A percentile compares a stretch with the other conserved stretches of the same genome.
Conservation (phyloP, 2,888 invertebrate species). For the Patella ulyssiponensis region DNA sequence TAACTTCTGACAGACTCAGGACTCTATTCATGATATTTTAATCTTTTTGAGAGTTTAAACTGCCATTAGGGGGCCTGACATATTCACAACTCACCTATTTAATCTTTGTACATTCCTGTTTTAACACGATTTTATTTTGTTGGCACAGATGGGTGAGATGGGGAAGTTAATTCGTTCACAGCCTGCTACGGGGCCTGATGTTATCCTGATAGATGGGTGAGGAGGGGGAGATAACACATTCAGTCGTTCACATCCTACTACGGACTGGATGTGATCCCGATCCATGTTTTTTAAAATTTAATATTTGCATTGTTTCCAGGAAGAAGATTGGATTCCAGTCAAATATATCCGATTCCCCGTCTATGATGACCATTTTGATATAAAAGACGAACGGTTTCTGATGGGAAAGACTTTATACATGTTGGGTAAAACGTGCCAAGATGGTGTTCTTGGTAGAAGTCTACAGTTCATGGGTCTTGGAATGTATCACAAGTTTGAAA, state of each 20-base stretch:
- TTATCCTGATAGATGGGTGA: neutral
- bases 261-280: too few species aligned
- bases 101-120: too few species aligned
- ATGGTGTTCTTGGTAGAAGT: conserved; percentile 56
- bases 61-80: too few species aligned
- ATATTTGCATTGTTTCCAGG: conserved; percentile 43
- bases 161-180: neutral
- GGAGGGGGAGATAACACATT: too few species aligned
- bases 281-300: neutral
- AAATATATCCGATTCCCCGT: conserved; percentile 85
- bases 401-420: conserved; percentile 85
- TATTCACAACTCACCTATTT: too few species aligned
- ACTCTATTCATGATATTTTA: too few species aligned
- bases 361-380: conserved; percentile 92
- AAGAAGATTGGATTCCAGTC: conserved; percentile 81
- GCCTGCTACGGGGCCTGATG: neutral
- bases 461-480: conserved; percentile 78
- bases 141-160: too few species aligned
- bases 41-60: too few species aligned
- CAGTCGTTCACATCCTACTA: too few species aligned
- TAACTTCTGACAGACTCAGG: too few species aligned
- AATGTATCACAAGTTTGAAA: conserved; percentile 80
- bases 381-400: conserved; percentile 80
- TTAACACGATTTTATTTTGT: too few species aligned
- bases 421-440: conserved; percentile 50